Evolutionary conservation across 2,113 vertebrate genomes (phyloP).

Genomic region (Carollia perspicillata): DNA sequence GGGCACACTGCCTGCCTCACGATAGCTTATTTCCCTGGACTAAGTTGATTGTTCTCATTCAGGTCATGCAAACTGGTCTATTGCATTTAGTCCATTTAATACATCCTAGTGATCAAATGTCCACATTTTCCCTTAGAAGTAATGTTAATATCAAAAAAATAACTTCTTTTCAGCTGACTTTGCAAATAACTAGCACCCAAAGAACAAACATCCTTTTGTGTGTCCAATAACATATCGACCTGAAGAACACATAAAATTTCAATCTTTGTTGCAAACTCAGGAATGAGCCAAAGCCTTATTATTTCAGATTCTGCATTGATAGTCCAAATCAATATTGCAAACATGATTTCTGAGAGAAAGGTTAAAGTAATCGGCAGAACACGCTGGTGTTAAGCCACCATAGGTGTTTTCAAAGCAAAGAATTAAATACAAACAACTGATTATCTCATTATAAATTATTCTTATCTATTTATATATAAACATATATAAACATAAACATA

Average conservation of each 20-base stretch:
- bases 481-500: background rate
- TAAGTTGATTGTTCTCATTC: background rate
- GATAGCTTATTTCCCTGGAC: background rate
- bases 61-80: background rate
- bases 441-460: constrained; percentile 43
- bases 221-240: constrained; percentile 12
- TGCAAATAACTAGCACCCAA: constrained; percentile 21
- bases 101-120: background rate
- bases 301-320: constrained; percentile 45
- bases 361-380: constrained; percentile 53
- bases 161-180: background rate
- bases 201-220: constrained; percentile 38
- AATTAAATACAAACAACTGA: constrained; percentile 67
- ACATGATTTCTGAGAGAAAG: constrained; percentile 59
- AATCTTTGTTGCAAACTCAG: constrained; percentile 43
- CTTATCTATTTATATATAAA: background rate
- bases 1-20: background rate
- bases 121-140: constrained; percentile 16
- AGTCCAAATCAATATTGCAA: constrained; percentile 60
- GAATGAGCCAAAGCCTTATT: constrained; percentile 52
- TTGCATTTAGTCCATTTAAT: background rate
- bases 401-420: constrained; percentile 47
- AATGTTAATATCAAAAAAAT: background rate
- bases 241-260: constrained; percentile 58
- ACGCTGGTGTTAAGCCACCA: constrained; percentile 29